A percentile compares a stretch with the other conserved stretches of the same genome.
Evolutionary conservation across 2,888 invertebrate species (phyloP).

Genomic region (Camptogramma bilineatum): DNA sequence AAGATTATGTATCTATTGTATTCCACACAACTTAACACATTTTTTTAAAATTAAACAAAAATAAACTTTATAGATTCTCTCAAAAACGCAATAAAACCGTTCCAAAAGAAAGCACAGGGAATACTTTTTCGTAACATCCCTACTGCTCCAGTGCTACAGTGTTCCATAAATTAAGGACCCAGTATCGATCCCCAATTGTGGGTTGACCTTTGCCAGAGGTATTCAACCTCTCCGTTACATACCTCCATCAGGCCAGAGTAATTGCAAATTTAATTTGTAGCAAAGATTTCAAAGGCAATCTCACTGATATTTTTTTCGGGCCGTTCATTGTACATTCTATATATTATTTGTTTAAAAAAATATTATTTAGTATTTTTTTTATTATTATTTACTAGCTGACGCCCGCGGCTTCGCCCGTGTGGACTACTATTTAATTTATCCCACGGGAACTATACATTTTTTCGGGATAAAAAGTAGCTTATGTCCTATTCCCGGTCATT

Average conservation of each 20-base stretch:
- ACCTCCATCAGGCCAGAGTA: slow-evolving; percentile 25
- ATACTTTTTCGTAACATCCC: neutral
- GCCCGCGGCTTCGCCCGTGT: no score
- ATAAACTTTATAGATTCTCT: no score
- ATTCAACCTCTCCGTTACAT: slow-evolving; percentile 26
- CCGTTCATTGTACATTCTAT: neutral
- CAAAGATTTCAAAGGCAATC: slow-evolving; percentile 17
- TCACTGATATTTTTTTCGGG: neutral
- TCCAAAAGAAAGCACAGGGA: neutral
- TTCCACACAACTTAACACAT: no score
- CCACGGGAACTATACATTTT: no score
- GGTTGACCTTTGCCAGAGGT: slow-evolving; percentile 29
- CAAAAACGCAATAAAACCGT: no score
- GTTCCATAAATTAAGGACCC: slow-evolving; percentile 23
- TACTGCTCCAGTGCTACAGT: slow-evolving; percentile 9
- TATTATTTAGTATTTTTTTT: no score
- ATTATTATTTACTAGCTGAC: no score
- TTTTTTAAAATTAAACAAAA: no score
- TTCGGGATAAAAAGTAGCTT: no score
- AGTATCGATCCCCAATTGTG: slow-evolving; percentile 30
- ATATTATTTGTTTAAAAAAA: neutral
- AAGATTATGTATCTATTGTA: no score
- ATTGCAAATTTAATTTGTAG: slow-evolving; percentile 33
- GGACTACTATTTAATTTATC: no score
- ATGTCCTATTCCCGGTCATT: no score